These are phyloP conservation scores for Crotalus tigris DNA, from an alignment of 2,113 vertebrate genomes.

Conservation along the genomic window DNA sequence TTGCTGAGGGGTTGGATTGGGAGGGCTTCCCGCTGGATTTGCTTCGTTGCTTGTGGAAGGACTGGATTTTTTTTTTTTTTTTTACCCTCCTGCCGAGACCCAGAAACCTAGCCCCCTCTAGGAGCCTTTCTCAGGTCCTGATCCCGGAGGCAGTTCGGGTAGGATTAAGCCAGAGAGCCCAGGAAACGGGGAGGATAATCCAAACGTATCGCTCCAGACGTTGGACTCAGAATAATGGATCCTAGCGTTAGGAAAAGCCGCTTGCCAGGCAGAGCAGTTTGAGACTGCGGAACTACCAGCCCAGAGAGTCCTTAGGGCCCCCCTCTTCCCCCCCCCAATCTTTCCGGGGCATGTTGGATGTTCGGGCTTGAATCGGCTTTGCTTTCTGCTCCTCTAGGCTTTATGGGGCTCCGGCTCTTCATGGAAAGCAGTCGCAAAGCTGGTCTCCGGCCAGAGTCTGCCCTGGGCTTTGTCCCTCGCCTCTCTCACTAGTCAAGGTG, in stretches of 20 bases:
- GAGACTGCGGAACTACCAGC: background rate
- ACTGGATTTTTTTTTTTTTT: background rate
- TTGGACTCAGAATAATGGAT: background rate
- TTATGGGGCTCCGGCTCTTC: background rate
- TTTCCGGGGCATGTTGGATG: background rate
- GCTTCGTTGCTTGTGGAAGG: background rate
- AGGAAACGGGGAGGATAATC: background rate
- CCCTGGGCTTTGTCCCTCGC: background rate
- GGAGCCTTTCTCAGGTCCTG: background rate
- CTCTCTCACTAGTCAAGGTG: too few relatives aligned
- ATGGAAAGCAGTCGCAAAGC: background rate
- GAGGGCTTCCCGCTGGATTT: background rate
- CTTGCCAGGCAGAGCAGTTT: background rate
- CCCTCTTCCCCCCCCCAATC: background rate
- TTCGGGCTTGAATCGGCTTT: background rate
- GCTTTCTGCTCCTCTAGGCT: background rate
- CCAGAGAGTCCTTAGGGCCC: background rate
- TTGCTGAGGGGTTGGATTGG: background rate
- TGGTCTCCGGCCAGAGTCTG: background rate
- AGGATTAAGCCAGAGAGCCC: background rate
- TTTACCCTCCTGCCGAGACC: background rate
- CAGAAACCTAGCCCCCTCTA: background rate
- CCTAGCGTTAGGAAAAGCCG: background rate
- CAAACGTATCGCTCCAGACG: background rate
- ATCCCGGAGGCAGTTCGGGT: background rate